Evolutionary conservation across 2,888 invertebrate genomes (phyloP).

Genomic region (Diarsia rubi): DNA sequence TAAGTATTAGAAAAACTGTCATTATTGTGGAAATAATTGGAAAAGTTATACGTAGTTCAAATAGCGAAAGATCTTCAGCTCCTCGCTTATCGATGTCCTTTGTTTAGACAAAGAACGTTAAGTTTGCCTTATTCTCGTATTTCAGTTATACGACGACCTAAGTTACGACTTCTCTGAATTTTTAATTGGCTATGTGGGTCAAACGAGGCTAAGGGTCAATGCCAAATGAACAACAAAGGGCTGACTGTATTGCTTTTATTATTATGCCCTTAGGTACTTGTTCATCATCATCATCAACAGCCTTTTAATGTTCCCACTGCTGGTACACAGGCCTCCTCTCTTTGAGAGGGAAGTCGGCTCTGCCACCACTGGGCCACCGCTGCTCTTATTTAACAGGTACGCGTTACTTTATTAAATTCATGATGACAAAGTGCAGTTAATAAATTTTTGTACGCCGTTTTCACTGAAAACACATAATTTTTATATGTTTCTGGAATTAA

Average conservation of each 20-base stretch:
- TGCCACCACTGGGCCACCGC: too few relatives aligned
- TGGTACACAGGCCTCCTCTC: too few relatives aligned
- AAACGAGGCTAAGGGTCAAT: slow-evolving; percentile 23
- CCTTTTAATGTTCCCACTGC: too few relatives aligned
- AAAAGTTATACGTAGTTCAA: not conserved
- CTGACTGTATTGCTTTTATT: slow-evolving; percentile 20
- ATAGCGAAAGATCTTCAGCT: not conserved
- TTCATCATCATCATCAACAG: too few relatives aligned
- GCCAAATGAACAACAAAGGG: slow-evolving; percentile 14
- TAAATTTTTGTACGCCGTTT: not conserved
- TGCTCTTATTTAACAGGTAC: too few relatives aligned
- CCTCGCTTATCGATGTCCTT: not conserved
- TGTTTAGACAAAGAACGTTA: slow-evolving; percentile 8
- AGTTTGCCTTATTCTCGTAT: slow-evolving; percentile 30
- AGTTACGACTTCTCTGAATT: slow-evolving; percentile 30
- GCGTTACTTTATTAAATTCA: not conserved
- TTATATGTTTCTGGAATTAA: not conserved
- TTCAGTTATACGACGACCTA: slow-evolving; percentile 9
- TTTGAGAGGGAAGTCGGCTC: too few relatives aligned
- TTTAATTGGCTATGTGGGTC: slow-evolving; percentile 27
- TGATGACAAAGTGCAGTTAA: not conserved
- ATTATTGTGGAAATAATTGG: not conserved
- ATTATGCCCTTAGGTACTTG: not conserved
- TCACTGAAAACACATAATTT: not conserved
- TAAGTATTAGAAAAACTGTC: not conserved